phyloP scores from a whole-genome alignment of 2,797 vertebrate genomes.

The Heterohyrax brucei region DNA sequence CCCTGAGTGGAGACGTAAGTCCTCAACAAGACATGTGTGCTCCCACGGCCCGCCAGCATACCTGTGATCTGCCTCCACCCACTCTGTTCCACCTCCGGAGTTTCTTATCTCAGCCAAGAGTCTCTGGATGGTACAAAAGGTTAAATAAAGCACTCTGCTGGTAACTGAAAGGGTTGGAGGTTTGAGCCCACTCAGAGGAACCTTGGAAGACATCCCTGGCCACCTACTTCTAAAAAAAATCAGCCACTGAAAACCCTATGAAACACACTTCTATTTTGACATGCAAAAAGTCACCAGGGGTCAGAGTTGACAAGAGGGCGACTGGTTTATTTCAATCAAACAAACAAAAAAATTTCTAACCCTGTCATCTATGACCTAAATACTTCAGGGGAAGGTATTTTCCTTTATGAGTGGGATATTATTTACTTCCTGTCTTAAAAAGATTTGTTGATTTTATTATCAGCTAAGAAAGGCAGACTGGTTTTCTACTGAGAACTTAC shows the following conservation, averaged over 20 bases:
- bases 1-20: neutral
- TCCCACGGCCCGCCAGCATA: neutral
- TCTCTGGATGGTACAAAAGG: neutral
- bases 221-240: neutral
- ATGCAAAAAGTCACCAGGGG: neutral
- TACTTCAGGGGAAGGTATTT: neutral
- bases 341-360: neutral
- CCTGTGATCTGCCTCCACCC: no score
- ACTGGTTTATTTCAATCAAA: neutral
- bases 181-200: neutral
- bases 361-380: neutral
- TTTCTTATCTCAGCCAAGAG: neutral
- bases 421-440: slow-evolving; percentile 5
- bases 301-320: neutral
- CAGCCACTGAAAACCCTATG: neutral
- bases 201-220: no score
- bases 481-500: neutral
- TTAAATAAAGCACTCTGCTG: neutral
- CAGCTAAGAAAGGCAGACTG: neutral
- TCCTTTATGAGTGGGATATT: neutral
- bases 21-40: rapidly evolving
- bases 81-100: neutral
- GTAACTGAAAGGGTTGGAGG: neutral
- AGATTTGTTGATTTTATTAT: neutral
- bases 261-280: neutral